These are phyloP conservation scores for Spondyliosoma cantharus DNA, from an alignment of 2,797 vertebrate genomes.

Conservation along the genomic window DNA sequence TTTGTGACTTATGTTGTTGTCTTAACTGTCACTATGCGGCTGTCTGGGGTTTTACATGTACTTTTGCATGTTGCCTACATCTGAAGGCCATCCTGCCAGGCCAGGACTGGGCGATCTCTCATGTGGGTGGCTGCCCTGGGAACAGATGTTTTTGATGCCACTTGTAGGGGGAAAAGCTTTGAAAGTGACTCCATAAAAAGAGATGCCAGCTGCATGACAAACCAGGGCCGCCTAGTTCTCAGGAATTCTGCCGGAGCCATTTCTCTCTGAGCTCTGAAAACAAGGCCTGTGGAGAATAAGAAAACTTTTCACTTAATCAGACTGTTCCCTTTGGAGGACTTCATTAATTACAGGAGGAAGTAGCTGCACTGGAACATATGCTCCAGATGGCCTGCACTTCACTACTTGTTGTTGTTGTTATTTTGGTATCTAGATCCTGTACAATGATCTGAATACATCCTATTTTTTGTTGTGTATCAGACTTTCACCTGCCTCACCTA, in stretches of 20 bases:
- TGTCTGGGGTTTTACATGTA: slow-evolving; percentile 63
- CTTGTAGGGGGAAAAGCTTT: slow-evolving; percentile 73
- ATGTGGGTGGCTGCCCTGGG: slow-evolving; percentile 71
- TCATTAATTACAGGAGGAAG: slow-evolving; percentile 80
- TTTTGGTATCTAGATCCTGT: slow-evolving; percentile 37
- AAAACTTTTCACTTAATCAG: slow-evolving; percentile 78
- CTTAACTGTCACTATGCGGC: slow-evolving; percentile 60
- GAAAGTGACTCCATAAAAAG: slow-evolving; percentile 77
- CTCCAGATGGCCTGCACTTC: slow-evolving; percentile 66
- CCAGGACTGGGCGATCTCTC: slow-evolving; percentile 57
- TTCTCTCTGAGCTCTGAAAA: slow-evolving; percentile 55
- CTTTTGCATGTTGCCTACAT: slow-evolving; percentile 75
- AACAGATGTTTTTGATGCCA: slow-evolving; percentile 84
- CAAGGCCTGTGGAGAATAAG: slow-evolving; percentile 74
- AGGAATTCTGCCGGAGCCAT: slow-evolving; percentile 61
- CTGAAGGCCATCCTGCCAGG: slow-evolving; percentile 70
- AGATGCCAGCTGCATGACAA: slow-evolving; percentile 77
- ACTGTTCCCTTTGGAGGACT: slow-evolving; percentile 73
- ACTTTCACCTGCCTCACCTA: background rate
- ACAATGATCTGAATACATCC: background rate
- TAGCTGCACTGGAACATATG: slow-evolving; percentile 62
- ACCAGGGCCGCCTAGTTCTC: slow-evolving; percentile 68
- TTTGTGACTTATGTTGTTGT: slow-evolving; percentile 57
- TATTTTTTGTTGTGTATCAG: background rate
- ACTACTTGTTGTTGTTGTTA: slow-evolving; percentile 27